These are phyloP conservation scores for Drosophila pseudotakahashii DNA, from an alignment of 2,888 invertebrate species.

Conservation along the genomic window DNA sequence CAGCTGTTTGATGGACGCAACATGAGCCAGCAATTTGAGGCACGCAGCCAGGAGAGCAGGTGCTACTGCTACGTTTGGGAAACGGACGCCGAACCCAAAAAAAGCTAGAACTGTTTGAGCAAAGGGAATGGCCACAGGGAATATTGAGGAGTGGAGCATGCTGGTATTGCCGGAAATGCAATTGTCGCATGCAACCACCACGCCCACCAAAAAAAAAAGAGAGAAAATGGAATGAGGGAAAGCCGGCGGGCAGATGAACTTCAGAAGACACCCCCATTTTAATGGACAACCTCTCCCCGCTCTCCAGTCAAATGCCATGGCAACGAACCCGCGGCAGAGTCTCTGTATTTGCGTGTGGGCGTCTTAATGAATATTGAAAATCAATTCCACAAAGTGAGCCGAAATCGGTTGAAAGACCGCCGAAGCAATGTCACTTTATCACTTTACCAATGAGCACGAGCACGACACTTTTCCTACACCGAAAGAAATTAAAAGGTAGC, in stretches of 20 bases:
- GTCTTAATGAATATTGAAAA: constrained; percentile 63
- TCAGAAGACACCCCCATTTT: constrained; percentile 6
- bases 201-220: constrained; percentile 58
- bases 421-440: constrained; percentile 54
- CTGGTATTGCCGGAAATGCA: constrained; percentile 70
- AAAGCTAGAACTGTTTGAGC: constrained; percentile 17
- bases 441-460: constrained; percentile 17
- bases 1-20: constrained; percentile 61
- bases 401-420: constrained; percentile 38
- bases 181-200: constrained; percentile 65
- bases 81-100: constrained; percentile 27
- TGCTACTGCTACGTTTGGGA: constrained; percentile 36
- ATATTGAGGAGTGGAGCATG: constrained; percentile 15
- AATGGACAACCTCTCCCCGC: constrained; percentile 1
- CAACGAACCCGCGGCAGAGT: constrained; percentile 19
- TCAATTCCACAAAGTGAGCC: constrained; percentile 60
- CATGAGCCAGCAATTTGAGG: constrained; percentile 72
- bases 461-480: constrained; percentile 50
- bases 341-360: constrained; percentile 41
- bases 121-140: constrained; percentile 3
- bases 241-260: constrained; percentile 19
- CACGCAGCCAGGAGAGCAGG: constrained; percentile 64
- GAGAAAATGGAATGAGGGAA: constrained; percentile 1
- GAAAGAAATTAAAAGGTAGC: constrained; percentile 4
- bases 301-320: constrained; percentile 11